Conservation (phyloP, 2,113 vertebrate species). For the Rhynchomys soricoides region DNA sequence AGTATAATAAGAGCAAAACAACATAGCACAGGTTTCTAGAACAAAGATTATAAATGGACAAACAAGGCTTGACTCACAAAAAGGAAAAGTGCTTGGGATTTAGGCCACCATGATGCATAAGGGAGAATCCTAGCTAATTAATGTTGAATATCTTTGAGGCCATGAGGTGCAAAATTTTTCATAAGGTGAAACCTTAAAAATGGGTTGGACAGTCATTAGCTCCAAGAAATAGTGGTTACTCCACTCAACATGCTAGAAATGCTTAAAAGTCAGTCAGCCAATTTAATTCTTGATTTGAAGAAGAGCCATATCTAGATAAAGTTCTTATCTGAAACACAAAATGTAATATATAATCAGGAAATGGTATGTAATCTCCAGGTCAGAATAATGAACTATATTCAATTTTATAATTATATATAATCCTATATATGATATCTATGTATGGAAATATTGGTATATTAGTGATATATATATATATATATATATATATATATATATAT, state of each 20-base stretch:
- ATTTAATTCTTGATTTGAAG: slow-evolving; percentile 14
- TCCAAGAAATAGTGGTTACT: neutral
- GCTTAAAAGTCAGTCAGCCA: neutral
- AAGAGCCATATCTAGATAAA: neutral
- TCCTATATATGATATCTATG: neutral
- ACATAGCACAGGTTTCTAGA: neutral
- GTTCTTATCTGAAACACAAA: neutral
- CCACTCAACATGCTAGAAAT: neutral
- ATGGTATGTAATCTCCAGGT: neutral
- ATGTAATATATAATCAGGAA: neutral
- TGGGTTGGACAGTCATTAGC: neutral
- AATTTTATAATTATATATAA: neutral
- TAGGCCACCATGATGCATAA: neutral
- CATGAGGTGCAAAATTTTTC: neutral
- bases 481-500: too few species aligned
- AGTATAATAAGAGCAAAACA: slow-evolving; percentile 15
- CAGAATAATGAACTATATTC: neutral
- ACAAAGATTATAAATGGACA: neutral
- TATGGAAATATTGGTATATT: neutral
- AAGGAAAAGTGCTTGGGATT: too few species aligned
- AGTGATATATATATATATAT: neutral
- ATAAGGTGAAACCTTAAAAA: slow-evolving; percentile 32
- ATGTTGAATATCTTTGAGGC: neutral
- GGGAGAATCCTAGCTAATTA: neutral
- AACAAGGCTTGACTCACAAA: neutral